A percentile compares a stretch with the other conserved stretches of the same genome.
These are phyloP conservation scores for Tetranychus piercei DNA, from an alignment of 2,888 invertebrate genomes.

Conservation along the genomic window DNA sequence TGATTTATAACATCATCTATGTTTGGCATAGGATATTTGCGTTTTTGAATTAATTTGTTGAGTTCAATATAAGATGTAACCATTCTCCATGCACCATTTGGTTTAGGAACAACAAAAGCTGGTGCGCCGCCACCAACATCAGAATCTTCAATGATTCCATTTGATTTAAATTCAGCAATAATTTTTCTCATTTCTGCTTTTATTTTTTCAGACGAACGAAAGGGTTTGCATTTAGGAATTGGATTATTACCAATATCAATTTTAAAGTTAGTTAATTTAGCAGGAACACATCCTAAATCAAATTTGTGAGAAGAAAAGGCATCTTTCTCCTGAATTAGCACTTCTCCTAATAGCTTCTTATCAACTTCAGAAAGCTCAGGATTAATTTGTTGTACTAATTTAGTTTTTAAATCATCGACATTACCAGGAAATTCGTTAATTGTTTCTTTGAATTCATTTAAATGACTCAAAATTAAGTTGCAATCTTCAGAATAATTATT, in stretches of 20 bases:
- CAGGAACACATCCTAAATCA: no score
- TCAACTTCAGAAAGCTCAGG: no score
- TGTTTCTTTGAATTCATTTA: no score
- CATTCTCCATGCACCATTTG: neutral
- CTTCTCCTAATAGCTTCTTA: no score
- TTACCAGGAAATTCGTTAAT: no score
- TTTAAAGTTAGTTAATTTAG: no score
- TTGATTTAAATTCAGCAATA: neutral
- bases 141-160: slow-evolving; percentile 1
- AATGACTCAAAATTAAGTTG: no score
- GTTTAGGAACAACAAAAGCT: neutral
- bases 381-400: no score
- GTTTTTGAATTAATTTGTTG: neutral
- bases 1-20: neutral
- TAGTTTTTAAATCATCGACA: no score
- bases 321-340: no score
- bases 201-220: neutral
- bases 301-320: no score
- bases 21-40: neutral
- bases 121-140: neutral
- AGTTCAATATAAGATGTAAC: neutral
- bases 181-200: neutral
- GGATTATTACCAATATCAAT: neutral
- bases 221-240: neutral
- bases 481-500: no score